These are phyloP conservation scores for Jordanella pulchra DNA, from an alignment of 2,797 vertebrate species.

Conservation along the genomic window DNA sequence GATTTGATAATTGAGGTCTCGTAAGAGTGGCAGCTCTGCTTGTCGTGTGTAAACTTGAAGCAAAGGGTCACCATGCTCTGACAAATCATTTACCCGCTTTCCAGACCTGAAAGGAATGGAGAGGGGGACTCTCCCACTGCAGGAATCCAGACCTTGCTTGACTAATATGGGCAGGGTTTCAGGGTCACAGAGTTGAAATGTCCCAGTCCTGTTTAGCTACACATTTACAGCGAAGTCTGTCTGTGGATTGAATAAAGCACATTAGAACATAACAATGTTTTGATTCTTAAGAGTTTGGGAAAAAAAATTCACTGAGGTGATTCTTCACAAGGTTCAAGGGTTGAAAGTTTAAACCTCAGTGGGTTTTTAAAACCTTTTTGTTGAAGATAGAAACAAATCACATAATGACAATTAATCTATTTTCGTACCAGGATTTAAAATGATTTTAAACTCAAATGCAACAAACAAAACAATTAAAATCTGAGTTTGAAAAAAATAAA, in stretches of 20 bases:
- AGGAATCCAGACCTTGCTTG: slow-evolving; percentile 67
- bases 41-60: slow-evolving; percentile 45
- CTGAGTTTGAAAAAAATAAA: background rate
- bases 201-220: slow-evolving; percentile 35
- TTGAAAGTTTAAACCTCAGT: too few relatives aligned
- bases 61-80: slow-evolving; percentile 41
- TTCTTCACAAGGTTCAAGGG: too few relatives aligned
- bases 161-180: slow-evolving; percentile 31
- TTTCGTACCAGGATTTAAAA: background rate
- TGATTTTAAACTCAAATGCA: background rate
- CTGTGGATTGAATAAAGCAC: background rate
- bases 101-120: slow-evolving; percentile 46
- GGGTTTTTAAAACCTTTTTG: too few relatives aligned
- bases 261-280: background rate
- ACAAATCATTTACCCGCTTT: slow-evolving; percentile 73
- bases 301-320: background rate
- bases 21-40: background rate
- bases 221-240: slow-evolving; percentile 47
- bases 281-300: background rate
- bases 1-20: background rate
- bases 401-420: too few relatives aligned
- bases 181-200: slow-evolving; percentile 50
- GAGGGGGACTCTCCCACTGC: slow-evolving; percentile 64
- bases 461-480: background rate
- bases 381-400: too few relatives aligned